These are phyloP conservation scores for Hyppa rectilinea DNA, from an alignment of 2,888 invertebrate genomes.

Conservation along the genomic window DNA sequence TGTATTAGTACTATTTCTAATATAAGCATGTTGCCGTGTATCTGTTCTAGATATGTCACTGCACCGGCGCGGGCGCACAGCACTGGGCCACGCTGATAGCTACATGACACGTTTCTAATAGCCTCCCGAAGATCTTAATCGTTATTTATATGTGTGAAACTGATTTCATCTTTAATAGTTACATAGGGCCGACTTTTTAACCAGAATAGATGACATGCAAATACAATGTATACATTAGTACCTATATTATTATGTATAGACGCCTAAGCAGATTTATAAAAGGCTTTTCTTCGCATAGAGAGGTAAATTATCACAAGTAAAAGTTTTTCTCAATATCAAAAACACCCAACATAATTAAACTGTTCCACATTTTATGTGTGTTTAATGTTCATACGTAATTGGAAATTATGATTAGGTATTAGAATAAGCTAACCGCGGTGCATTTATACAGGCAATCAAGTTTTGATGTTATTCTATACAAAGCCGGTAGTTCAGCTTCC, in stretches of 20 bases:
- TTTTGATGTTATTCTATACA: slow-evolving; percentile 66
- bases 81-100: slow-evolving; percentile 27
- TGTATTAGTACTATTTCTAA: slow-evolving; percentile 11
- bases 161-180: slow-evolving; percentile 27
- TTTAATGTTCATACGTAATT: slow-evolving; percentile 11
- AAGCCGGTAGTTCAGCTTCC: slow-evolving; percentile 69
- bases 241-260: not conserved
- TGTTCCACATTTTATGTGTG: not conserved
- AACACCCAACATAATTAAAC: not conserved
- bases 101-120: slow-evolving; percentile 49
- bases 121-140: slow-evolving; percentile 52
- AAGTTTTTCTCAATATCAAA: not conserved
- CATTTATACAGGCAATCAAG: slow-evolving; percentile 69
- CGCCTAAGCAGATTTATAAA: not conserved
- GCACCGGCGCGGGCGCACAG: not conserved
- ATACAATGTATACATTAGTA: no score
- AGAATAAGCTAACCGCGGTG: slow-evolving; percentile 46
- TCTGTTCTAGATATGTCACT: slow-evolving; percentile 49
- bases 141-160: slow-evolving; percentile 14
- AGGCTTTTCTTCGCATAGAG: not conserved
- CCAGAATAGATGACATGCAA: not conserved
- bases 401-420: not conserved
- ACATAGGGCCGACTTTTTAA: not conserved
- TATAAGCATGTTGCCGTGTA: slow-evolving; percentile 20
- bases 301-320: no score